phyloP scores from a whole-genome alignment of 2,113 vertebrate species.

The Cavia aperea region DNA sequence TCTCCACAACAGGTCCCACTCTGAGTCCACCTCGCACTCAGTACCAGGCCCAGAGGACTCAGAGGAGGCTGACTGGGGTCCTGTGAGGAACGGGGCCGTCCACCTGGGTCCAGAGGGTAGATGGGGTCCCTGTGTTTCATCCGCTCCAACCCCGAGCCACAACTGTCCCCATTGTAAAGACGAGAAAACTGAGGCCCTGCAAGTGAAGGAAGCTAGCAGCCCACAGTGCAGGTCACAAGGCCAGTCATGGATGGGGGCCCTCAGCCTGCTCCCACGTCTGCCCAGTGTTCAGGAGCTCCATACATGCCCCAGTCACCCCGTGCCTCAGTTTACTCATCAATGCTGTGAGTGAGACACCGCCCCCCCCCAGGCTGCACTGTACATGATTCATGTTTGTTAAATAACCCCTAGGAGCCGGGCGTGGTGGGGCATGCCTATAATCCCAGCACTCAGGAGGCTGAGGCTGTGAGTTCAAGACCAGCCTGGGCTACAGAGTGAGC shows the following conservation, averaged over 20 bases:
- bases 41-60: neutral
- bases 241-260: neutral
- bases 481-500: too few relatives aligned
- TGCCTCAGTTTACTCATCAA: neutral
- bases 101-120: neutral
- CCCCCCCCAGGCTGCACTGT: neutral
- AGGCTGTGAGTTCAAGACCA: too few relatives aligned
- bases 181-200: neutral
- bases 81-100: too few relatives aligned
- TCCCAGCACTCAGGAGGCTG: too few relatives aligned
- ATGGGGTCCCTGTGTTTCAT: neutral
- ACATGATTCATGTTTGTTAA: neutral
- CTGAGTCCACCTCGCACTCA: neutral
- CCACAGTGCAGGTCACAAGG: neutral
- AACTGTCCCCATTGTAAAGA: neutral
- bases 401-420: neutral
- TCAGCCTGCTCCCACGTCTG: neutral
- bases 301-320: neutral
- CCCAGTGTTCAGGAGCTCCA: neutral
- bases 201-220: neutral
- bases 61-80: neutral
- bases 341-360: neutral
- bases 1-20: fast-evolving
- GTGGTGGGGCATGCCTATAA: too few relatives aligned
- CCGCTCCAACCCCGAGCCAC: neutral